phyloP scores from a whole-genome alignment of 2,888 invertebrate genomes.

The Podotricha telesiphe region DNA sequence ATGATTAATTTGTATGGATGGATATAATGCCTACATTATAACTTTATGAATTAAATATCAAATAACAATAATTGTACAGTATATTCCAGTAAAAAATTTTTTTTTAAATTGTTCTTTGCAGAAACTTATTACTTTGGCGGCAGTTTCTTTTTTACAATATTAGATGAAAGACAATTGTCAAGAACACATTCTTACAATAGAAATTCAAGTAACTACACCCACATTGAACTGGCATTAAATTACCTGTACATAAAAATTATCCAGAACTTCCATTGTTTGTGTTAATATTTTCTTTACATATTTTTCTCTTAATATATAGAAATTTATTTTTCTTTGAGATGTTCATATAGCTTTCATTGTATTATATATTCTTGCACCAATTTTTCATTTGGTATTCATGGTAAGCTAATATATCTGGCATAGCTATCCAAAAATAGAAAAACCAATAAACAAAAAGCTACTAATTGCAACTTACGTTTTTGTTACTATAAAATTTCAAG shows the following conservation, averaged over 20 bases:
- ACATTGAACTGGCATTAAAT: slow-evolving; percentile 1
- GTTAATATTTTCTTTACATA: too few species aligned
- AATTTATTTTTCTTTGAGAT: neutral
- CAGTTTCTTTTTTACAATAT: slow-evolving; percentile 14
- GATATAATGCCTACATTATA: slow-evolving; percentile 23
- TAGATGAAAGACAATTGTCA: slow-evolving; percentile 4
- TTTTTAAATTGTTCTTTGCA: slow-evolving; percentile 6
- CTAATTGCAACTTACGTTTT: neutral
- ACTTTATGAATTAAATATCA: slow-evolving; percentile 21
- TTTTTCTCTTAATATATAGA: neutral
- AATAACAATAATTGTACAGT: slow-evolving; percentile 21
- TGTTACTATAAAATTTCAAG: slow-evolving; percentile 8
- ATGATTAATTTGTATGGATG: slow-evolving; percentile 18
- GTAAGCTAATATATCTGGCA: neutral
- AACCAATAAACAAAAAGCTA: neutral
- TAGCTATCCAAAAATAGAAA: too few species aligned
- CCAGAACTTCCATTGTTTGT: neutral
- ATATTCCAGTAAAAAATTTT: slow-evolving; percentile 19
- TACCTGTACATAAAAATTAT: neutral
- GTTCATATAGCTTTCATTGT: neutral
- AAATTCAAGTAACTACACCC: slow-evolving; percentile 27
- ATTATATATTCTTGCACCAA: neutral
- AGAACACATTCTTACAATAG: slow-evolving; percentile 11
- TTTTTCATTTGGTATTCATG: slow-evolving; percentile 11
- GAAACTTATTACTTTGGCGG: slow-evolving; percentile 16